Conservation (phyloP, 2,888 invertebrate species). For the Mythimna ferrago region DNA sequence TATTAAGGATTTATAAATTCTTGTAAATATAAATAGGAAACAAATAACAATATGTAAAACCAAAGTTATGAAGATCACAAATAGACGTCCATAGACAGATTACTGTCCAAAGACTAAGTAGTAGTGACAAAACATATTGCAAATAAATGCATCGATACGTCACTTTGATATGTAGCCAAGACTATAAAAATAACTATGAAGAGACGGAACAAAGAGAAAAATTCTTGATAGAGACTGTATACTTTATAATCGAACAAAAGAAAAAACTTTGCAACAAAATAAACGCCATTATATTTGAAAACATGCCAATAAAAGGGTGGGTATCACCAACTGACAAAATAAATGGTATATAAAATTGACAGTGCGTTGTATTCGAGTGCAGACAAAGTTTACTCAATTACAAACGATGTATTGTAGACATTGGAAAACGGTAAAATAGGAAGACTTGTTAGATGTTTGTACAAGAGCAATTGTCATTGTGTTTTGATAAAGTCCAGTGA, state of each 20-base stretch:
- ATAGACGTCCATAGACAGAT: neutral
- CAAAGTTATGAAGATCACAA: slow-evolving; percentile 19
- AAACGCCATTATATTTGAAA: slow-evolving; percentile 33
- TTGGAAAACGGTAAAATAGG: neutral
- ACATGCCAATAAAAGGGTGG: slow-evolving; percentile 51
- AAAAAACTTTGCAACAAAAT: slow-evolving; percentile 19
- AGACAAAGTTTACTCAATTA: neutral
- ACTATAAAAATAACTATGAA: slow-evolving; percentile 41
- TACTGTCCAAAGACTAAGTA: slow-evolving; percentile 8
- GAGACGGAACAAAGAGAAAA: slow-evolving; percentile 29
- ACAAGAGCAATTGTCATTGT: neutral
- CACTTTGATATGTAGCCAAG: slow-evolving; percentile 55
- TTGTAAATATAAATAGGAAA: slow-evolving; percentile 44
- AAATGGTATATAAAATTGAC: neutral
- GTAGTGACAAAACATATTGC: slow-evolving; percentile 40
- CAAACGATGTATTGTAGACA: neutral
- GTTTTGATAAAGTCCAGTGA: neutral
- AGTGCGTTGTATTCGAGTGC: slow-evolving; percentile 12
- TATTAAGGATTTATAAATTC: neutral
- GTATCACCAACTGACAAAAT: slow-evolving; percentile 22
- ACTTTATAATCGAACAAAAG: slow-evolving; percentile 29
- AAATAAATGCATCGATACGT: slow-evolving; percentile 58
- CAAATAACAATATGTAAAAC: neutral
- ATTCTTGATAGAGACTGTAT: slow-evolving; percentile 25
- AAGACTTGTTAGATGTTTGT: neutral